Percentiles rank a stretch among this genome's conserved stretches.
phyloP scores from a whole-genome alignment of 1,140 invertebrate species.

The Copidosoma floridanum region DNA sequence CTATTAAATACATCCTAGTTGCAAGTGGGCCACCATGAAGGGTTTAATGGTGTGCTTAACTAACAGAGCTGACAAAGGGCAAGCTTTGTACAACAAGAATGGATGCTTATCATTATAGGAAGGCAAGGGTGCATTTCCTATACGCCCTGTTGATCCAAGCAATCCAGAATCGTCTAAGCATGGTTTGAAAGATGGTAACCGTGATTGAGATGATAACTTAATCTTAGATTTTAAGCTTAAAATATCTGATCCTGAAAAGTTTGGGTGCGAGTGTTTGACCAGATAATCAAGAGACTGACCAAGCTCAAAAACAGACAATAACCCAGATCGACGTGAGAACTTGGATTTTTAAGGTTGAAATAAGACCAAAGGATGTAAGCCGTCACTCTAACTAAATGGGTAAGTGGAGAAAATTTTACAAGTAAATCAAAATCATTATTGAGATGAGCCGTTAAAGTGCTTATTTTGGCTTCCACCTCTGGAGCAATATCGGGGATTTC shows the following conservation, averaged over 20 bases:
- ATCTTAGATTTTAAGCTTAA: not conserved
- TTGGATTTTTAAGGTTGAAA: no score
- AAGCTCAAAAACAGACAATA: not conserved
- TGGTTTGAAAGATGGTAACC: not conserved
- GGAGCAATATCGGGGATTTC: no score
- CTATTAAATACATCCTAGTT: not conserved
- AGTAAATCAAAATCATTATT: not conserved
- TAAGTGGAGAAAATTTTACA: not conserved
- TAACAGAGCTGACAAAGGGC: not conserved
- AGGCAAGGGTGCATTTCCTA: not conserved
- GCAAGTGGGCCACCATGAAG: no score
- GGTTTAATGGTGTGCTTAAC: not conserved
- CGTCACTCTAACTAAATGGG: not conserved
- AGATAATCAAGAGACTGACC: not conserved
- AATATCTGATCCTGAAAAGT: not conserved
- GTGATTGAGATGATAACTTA: not conserved
- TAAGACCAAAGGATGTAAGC: not conserved
- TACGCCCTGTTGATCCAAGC: not conserved
- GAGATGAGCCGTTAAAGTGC: not conserved
- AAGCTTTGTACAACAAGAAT: no score
- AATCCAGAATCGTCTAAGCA: not conserved
- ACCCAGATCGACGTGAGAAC: not conserved
- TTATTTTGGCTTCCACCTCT: not conserved
- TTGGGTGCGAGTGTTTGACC: not conserved
- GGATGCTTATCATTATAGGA: not conserved